These are phyloP conservation scores for Philypnodon macrostomus DNA, from an alignment of 2,797 vertebrate genomes.

Conservation along the genomic window DNA sequence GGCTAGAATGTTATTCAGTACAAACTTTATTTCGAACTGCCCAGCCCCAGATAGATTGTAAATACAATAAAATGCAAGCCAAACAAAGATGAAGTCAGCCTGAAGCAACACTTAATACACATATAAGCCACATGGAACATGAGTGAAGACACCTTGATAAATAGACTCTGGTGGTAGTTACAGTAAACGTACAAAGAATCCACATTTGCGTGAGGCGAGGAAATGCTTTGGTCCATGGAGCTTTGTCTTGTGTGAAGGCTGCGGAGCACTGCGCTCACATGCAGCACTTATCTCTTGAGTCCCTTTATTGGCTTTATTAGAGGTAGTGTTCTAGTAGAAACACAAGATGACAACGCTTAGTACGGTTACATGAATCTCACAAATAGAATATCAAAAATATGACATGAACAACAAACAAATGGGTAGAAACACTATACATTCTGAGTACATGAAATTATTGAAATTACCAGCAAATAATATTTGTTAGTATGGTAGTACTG, in stretches of 20 bases:
- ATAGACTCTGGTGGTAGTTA: conserved; percentile 15
- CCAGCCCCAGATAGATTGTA: too few species aligned
- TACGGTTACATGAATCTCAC: conserved; percentile 36
- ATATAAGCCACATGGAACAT: neutral
- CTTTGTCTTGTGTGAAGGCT: conserved; percentile 61
- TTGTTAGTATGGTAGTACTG: too few species aligned
- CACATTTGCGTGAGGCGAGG: conserved; percentile 64
- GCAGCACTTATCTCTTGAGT: conserved; percentile 58
- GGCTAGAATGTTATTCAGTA: too few species aligned
- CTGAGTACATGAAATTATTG: too few species aligned
- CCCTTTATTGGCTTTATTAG: conserved; percentile 70
- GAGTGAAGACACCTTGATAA: conserved; percentile 7
- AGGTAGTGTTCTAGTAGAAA: conserved; percentile 73
- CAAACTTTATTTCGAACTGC: too few species aligned
- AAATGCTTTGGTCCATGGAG: conserved; percentile 73
- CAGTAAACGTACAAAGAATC: conserved; percentile 65
- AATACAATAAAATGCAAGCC: too few species aligned
- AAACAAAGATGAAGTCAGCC: neutral
- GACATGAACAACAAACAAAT: conserved; percentile 9
- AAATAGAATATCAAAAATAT: conserved; percentile 30
- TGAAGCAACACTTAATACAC: conserved; percentile 27
- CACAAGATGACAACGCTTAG: conserved; percentile 64
- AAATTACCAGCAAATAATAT: too few species aligned
- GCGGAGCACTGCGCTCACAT: conserved; percentile 56
- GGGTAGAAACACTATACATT: too few species aligned